Evolutionary conservation across 2,797 vertebrate species (phyloP).

Genomic region (Cottoperca gobio): DNA sequence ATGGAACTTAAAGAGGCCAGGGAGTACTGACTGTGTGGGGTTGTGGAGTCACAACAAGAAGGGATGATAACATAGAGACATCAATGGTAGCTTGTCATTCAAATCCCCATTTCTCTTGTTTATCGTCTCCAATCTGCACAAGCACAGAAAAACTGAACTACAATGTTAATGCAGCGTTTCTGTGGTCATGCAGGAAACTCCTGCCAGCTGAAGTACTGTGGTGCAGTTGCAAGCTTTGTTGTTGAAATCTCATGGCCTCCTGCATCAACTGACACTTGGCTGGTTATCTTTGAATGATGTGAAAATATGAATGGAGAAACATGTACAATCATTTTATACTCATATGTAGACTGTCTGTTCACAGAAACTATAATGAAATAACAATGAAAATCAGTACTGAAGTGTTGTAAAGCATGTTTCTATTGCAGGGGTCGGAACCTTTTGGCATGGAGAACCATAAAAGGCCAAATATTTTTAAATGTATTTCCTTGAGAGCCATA

Average conservation of each 20-base stretch:
- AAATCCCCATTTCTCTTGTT: neutral
- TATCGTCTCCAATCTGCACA: neutral
- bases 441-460: too few relatives aligned
- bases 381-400: slow-evolving; percentile 1
- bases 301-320: slow-evolving; percentile 21
- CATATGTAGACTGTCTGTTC: slow-evolving; percentile 20
- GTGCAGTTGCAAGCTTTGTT: neutral
- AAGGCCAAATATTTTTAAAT: too few relatives aligned
- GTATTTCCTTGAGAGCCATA: too few relatives aligned
- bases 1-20: slow-evolving; percentile 89
- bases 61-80: neutral
- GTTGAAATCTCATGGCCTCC: neutral
- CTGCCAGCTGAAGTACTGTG: neutral
- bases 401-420: neutral
- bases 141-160: slow-evolving; percentile 4
- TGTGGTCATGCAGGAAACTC: neutral
- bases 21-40: slow-evolving; percentile 84
- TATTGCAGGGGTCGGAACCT: too few relatives aligned
- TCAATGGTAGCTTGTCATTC: neutral
- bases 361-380: slow-evolving; percentile 34
- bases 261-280: neutral
- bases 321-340: slow-evolving; percentile 20
- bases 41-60: neutral
- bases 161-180: neutral
- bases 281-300: neutral